A percentile compares a stretch with the other conserved stretches of the same genome.
Conservation (phyloP, 2,888 invertebrate species). For the Oligia latruncula region DNA sequence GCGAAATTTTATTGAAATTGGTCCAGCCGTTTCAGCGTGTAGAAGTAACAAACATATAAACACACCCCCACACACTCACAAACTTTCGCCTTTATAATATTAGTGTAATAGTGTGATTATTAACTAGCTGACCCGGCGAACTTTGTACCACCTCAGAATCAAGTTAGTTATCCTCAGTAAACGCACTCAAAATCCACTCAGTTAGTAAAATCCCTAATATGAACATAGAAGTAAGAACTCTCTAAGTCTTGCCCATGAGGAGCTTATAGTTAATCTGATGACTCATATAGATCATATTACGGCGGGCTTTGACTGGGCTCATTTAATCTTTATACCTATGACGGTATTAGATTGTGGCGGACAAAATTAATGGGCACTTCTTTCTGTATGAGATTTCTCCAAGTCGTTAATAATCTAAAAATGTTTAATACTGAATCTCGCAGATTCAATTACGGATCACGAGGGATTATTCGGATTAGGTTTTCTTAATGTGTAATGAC, state of each 20-base stretch:
- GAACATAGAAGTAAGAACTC: conserved; percentile 64
- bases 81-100: no score
- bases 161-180: background rate
- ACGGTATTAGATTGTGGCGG: conserved; percentile 51
- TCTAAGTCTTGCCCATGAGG: conserved; percentile 55
- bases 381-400: conserved; percentile 7
- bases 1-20: no score
- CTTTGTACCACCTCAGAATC: background rate
- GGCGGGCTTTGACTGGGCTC: conserved; percentile 66
- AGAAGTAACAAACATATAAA: no score
- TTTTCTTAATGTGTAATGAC: background rate
- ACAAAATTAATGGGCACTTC: conserved; percentile 47
- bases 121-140: background rate
- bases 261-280: conserved; percentile 69
- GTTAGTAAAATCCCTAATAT: conserved; percentile 15
- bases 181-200: conserved; percentile 16
- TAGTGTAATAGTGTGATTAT: no score
- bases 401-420: conserved; percentile 8
- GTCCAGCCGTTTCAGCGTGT: no score
- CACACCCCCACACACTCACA: no score
- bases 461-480: background rate
- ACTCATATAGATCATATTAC: conserved; percentile 70
- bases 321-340: conserved; percentile 65
- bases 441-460: background rate
- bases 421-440: background rate